Base-by-base conservation (phyloP, 2,888 invertebrate genomes). In the Lampropteryx suffumata region DNA sequence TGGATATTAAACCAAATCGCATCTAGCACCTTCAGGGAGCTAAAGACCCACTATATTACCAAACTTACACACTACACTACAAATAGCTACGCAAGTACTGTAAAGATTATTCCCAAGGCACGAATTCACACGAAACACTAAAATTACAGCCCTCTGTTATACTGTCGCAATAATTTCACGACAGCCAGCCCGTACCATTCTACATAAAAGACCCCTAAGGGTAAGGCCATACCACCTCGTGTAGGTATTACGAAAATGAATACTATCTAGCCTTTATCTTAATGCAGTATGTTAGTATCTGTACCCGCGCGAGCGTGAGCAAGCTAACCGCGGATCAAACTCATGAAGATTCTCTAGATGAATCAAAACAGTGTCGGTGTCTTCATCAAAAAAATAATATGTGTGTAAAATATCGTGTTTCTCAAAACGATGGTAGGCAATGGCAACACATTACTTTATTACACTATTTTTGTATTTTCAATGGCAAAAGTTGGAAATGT, bases 211-310 rank as follows among this genome's bases (percentile, higher is more conserved):
- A 27, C 35, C 35, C 34, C 30, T 30, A 17, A 29, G 34, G 17
- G 14, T n/a, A 21, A 13, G 34, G 7, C 27, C 12, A n/a, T 11
- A 0, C 11, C 30, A 26, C 33, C 34, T 34, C 27, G 24, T 2
- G 2, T 13, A 29, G 33, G 42, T 42, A 42, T 36, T 37, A 32
- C 32, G 11, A 9, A 26, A 17, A 21, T 49, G 12, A 43, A 43
- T 27, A 36, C 14, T 43, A 37, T 37, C 49, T 43, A 27, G 32
- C 12, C 36, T 42, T 29, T 37, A 17, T 14, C 29, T 21, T 43
- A n/a, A 35, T 36, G 28, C 24, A 24, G 24, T 17, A 17, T 17
- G 17, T 17, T 17, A n/a, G n/a, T n/a, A n/a, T n/a, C n/a, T n/a
- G n/a, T n/a, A n/a, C n/a, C n/a, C n/a, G n/a, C n/a, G n/a, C 4